These are phyloP conservation scores for Nematopogon swammerdamellus DNA, from an alignment of 2,888 invertebrate genomes.

Conservation along the genomic window DNA sequence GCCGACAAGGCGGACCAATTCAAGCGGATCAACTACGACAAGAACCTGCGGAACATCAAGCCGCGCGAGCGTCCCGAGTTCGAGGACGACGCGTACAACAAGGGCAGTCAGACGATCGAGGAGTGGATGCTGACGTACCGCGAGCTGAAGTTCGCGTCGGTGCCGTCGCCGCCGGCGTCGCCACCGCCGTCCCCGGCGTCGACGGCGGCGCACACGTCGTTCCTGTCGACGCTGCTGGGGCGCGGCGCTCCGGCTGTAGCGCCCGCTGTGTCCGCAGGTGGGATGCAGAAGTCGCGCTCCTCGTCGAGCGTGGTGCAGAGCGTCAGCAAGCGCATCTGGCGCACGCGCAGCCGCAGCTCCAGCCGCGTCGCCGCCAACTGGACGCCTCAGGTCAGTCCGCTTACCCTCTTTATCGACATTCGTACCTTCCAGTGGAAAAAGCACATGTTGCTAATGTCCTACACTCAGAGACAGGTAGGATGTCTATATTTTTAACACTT, in stretches of 20 bases:
- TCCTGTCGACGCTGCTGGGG: constrained; percentile 35
- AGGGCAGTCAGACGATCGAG: constrained; percentile 75
- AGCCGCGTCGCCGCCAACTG: constrained; percentile 67
- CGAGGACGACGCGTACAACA: constrained; percentile 73
- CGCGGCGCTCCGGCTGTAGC: constrained; percentile 28
- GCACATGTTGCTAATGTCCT: too few relatives aligned
- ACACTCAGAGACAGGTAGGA: too few relatives aligned
- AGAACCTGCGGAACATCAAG: constrained; percentile 79
- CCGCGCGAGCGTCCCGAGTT: constrained; percentile 73
- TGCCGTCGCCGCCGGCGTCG: constrained; percentile 46
- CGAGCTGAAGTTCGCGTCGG: constrained; percentile 33
- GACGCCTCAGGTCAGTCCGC: constrained; percentile 79
- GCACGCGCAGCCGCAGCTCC: constrained; percentile 79
- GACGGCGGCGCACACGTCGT: constrained; percentile 38
- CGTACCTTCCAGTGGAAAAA: too few relatives aligned
- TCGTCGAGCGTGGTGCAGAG: constrained; percentile 84
- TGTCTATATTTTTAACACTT: too few relatives aligned
- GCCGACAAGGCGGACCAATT: constrained; percentile 78
- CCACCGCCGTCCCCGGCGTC: constrained; percentile 51
- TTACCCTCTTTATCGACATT: background rate
- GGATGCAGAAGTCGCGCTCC: constrained; percentile 89
- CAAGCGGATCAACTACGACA: constrained; percentile 85
- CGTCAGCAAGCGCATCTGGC: constrained; percentile 82
- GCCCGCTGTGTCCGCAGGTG: constrained; percentile 40
- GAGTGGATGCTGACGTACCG: constrained; percentile 64